phyloP scores from a whole-genome alignment of 1,140 invertebrate genomes.

The Reticulitermes speratus region DNA sequence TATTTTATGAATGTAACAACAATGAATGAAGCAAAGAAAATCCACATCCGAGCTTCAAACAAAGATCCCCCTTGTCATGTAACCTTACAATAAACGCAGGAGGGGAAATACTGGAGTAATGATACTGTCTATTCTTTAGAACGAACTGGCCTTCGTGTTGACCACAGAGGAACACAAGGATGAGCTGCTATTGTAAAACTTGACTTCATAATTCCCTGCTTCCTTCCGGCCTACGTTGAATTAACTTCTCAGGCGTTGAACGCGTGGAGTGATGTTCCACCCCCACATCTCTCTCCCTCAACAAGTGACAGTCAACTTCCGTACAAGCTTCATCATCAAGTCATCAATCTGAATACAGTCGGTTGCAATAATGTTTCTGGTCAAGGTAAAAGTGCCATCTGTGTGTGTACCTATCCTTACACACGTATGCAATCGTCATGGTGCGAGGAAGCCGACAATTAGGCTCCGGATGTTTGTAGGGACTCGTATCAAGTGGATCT shows the following conservation, averaged over 20 bases:
- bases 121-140: neutral
- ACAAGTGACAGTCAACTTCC: constrained; percentile 2
- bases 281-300: neutral
- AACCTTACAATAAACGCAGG: neutral
- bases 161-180: neutral
- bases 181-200: neutral
- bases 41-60: neutral
- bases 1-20: neutral
- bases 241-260: constrained; percentile 2
- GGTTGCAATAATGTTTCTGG: too few species aligned
- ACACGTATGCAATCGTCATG: too few species aligned
- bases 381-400: too few species aligned
- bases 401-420: too few species aligned
- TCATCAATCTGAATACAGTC: too few species aligned
- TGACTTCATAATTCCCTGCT: constrained; percentile 12
- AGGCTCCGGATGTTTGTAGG: too few species aligned
- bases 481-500: too few species aligned
- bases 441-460: too few species aligned
- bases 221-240: neutral
- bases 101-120: neutral
- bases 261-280: neutral
- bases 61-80: neutral
- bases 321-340: neutral
- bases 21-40: neutral
- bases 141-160: neutral